Percentiles rank a stretch among this genome's conserved stretches.
phyloP scores from a whole-genome alignment of 1,140 invertebrate species.

The Drosophila oshimai region DNA sequence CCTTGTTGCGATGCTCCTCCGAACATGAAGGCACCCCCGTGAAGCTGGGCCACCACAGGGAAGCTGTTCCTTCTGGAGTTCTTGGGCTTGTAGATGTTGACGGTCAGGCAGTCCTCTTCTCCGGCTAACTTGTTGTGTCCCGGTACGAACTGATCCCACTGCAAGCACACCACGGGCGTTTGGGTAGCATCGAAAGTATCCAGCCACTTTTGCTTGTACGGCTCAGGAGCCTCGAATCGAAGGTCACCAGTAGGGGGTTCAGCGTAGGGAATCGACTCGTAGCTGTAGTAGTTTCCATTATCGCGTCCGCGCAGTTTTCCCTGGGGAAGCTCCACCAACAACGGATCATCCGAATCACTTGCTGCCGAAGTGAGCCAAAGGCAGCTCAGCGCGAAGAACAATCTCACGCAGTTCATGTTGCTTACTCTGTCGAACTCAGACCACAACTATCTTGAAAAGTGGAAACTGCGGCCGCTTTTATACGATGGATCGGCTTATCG shows the following conservation, averaged over 20 bases:
- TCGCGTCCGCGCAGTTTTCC: constrained; percentile 83
- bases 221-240: constrained; percentile 67
- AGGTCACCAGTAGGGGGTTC: constrained; percentile 82
- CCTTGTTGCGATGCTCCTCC: constrained; percentile 83
- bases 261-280: constrained; percentile 83
- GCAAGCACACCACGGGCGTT: constrained; percentile 38
- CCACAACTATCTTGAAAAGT: constrained; percentile 8
- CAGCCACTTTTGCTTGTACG: constrained; percentile 30
- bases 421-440: constrained; percentile 5
- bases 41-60: constrained; percentile 84
- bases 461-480: constrained; percentile 9
- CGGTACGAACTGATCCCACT: constrained; percentile 54
- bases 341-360: constrained; percentile 4
- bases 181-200: constrained; percentile 48
- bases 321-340: constrained; percentile 58
- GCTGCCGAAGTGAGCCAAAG: constrained; percentile 6
- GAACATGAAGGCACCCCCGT: constrained; percentile 83
- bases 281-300: constrained; percentile 82
- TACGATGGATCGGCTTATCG: constrained; percentile 16
- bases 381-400: constrained; percentile 4
- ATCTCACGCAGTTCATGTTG: constrained; percentile 15
- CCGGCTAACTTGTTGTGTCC: constrained; percentile 47
- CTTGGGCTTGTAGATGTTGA: constrained; percentile 81
- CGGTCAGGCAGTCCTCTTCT: constrained; percentile 78
- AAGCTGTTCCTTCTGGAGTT: constrained; percentile 31